Percentiles rank a stretch among this genome's conserved stretches.
phyloP scores from a whole-genome alignment of 2,888 invertebrate genomes.

The Diarsia rubi region DNA sequence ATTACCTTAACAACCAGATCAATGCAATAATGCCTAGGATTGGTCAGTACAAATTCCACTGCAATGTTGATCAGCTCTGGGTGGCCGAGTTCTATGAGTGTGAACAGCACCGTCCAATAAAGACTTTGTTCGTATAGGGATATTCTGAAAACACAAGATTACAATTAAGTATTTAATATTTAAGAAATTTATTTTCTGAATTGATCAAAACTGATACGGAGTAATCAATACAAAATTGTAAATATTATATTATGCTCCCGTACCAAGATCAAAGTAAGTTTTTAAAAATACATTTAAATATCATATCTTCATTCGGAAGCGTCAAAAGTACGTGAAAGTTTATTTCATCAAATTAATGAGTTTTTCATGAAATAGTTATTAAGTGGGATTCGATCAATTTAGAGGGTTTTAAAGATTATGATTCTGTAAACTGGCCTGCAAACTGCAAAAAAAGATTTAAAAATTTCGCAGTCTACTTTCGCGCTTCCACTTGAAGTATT shows the following conservation, averaged over 20 bases:
- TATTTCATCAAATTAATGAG: too few species aligned
- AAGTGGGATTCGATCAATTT: too few species aligned
- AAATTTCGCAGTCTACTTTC: too few species aligned
- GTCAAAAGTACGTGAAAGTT: too few species aligned
- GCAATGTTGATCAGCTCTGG: constrained; percentile 84
- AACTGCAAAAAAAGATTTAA: too few species aligned
- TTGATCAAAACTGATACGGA: neutral
- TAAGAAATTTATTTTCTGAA: neutral
- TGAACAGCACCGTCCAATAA: constrained; percentile 86
- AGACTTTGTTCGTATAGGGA: constrained; percentile 87
- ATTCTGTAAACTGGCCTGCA: too few species aligned
- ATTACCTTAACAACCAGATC: constrained; percentile 85
- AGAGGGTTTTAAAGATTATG: too few species aligned
- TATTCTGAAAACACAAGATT: constrained; percentile 74
- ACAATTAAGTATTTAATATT: neutral
- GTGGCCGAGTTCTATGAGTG: constrained; percentile 82
- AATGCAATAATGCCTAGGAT: constrained; percentile 85
- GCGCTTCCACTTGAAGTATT: too few species aligned
- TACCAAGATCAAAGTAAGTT: too few species aligned
- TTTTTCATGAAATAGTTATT: too few species aligned
- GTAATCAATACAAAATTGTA: neutral
- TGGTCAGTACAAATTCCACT: constrained; percentile 80
- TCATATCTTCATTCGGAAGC: neutral
- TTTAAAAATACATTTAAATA: neutral
- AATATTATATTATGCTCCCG: too few species aligned